Evolutionary conservation across 2,888 invertebrate genomes (phyloP).

Genomic region (Hypsopygia costalis): DNA sequence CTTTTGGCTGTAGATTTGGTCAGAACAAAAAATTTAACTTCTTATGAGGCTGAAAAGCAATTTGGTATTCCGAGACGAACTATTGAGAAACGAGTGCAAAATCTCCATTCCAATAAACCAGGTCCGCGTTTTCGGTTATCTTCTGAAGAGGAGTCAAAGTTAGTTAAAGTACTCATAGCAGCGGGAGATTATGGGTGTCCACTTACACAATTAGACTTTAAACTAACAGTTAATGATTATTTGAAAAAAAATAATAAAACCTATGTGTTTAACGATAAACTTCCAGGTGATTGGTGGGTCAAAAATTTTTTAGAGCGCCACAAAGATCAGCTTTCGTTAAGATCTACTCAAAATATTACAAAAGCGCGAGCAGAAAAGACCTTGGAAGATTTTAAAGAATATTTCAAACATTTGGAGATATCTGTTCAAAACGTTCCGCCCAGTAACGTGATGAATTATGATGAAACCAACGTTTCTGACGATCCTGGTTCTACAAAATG

Average conservation of each 20-base stretch:
- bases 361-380: slow-evolving; percentile 22
- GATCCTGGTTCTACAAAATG: slow-evolving; percentile 18
- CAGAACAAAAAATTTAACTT: slow-evolving; percentile 7
- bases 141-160: slow-evolving; percentile 16
- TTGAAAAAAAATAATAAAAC: slow-evolving; percentile 18
- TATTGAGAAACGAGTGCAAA: slow-evolving; percentile 18
- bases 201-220: slow-evolving; percentile 20
- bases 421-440: slow-evolving; percentile 11
- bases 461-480: slow-evolving; percentile 22
- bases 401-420: slow-evolving; percentile 11
- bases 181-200: slow-evolving; percentile 17
- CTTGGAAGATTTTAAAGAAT: slow-evolving; percentile 10
- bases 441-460: slow-evolving; percentile 19
- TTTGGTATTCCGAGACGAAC: slow-evolving; percentile 20
- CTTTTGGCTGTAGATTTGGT: slow-evolving; percentile 11
- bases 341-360: slow-evolving; percentile 24
- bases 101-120: slow-evolving; percentile 12
- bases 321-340: slow-evolving; percentile 15
- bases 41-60: slow-evolving; percentile 16
- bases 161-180: slow-evolving; percentile 15
- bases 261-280: slow-evolving; percentile 15
- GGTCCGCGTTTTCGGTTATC: slow-evolving; percentile 10
- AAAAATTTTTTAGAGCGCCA: slow-evolving; percentile 13
- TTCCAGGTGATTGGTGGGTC: slow-evolving; percentile 17
- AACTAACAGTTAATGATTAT: slow-evolving; percentile 20